Percentiles rank a stretch among this genome's conserved stretches.
Evolutionary conservation across 2,888 invertebrate species (phyloP).

Genomic region (Apamea anceps): DNA sequence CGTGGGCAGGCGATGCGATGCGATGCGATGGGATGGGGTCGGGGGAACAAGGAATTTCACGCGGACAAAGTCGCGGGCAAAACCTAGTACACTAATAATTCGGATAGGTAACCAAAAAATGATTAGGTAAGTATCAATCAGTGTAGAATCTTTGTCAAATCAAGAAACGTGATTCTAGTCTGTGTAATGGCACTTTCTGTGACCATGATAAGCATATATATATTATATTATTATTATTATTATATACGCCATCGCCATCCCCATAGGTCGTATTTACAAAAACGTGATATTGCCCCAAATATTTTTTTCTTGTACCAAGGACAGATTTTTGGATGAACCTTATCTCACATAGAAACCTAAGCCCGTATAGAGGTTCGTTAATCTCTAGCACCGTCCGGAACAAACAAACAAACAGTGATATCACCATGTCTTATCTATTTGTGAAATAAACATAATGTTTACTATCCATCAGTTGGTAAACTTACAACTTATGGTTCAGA

Average conservation of each 20-base stretch:
- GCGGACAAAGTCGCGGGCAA: no score
- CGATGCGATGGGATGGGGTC: no score
- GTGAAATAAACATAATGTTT: slow-evolving; percentile 31
- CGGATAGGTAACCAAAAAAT: not conserved
- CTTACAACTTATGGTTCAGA: not conserved
- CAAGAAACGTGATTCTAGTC: not conserved
- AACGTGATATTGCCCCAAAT: slow-evolving; percentile 1
- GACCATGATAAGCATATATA: no score
- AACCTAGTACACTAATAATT: not conserved
- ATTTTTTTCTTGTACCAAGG: not conserved
- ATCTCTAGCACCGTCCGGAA: slow-evolving; percentile 31
- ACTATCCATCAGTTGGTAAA: slow-evolving; percentile 35
- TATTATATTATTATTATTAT: no score
- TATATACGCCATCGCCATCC: not conserved
- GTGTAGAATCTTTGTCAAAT: not conserved
- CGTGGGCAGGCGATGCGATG: no score
- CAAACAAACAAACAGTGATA: slow-evolving; percentile 54
- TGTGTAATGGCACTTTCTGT: not conserved
- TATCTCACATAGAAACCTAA: slow-evolving; percentile 29
- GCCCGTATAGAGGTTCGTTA: slow-evolving; percentile 13
- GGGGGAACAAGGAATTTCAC: no score
- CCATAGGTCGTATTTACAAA: slow-evolving; percentile 3
- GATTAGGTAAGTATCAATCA: not conserved
- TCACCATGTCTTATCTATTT: slow-evolving; percentile 53
- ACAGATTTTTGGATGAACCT: slow-evolving; percentile 21